Evolutionary conservation across 2,888 invertebrate species (phyloP).

Genomic region (Scaptomyza reducta): DNA sequence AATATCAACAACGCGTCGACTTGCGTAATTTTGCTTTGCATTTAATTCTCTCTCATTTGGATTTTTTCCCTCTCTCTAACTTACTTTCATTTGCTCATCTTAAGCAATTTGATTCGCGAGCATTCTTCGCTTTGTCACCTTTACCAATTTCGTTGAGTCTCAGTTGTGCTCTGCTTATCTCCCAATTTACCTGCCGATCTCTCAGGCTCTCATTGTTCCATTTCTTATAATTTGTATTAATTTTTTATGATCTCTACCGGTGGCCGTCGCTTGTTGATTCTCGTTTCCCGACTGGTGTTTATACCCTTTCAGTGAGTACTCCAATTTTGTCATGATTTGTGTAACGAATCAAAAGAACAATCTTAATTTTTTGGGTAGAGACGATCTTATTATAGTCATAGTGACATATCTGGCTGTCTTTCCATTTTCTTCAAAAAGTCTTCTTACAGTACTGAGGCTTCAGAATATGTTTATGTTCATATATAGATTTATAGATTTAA

Average conservation of each 20-base stretch:
- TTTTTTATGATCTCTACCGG: constrained; percentile 70
- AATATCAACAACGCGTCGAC: constrained; percentile 21
- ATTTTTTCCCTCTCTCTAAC: background rate
- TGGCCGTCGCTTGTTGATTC: constrained; percentile 27
- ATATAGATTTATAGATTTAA: too few species aligned
- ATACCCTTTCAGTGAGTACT: background rate
- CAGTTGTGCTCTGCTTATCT: constrained; percentile 44
- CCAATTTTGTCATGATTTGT: background rate
- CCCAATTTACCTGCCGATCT: constrained; percentile 25
- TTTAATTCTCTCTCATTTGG: background rate
- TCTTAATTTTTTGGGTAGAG: too few species aligned
- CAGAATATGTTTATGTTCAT: too few species aligned
- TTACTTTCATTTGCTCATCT: constrained; percentile 1
- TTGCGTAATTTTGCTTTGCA: constrained; percentile 40
- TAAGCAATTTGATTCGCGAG: constrained; percentile 21
- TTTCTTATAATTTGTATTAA: constrained; percentile 70
- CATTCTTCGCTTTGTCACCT: constrained; percentile 26
- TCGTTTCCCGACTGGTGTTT: constrained; percentile 14
- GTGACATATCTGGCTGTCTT: too few species aligned
- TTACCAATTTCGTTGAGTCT: constrained; percentile 14
- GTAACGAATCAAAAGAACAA: background rate
- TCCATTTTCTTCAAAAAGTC: too few species aligned
- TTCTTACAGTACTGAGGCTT: too few species aligned
- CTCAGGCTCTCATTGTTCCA: constrained; percentile 22
- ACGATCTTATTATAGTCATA: too few species aligned